phyloP scores from a whole-genome alignment of 2,797 vertebrate genomes.

The Meriones psammophilus region DNA sequence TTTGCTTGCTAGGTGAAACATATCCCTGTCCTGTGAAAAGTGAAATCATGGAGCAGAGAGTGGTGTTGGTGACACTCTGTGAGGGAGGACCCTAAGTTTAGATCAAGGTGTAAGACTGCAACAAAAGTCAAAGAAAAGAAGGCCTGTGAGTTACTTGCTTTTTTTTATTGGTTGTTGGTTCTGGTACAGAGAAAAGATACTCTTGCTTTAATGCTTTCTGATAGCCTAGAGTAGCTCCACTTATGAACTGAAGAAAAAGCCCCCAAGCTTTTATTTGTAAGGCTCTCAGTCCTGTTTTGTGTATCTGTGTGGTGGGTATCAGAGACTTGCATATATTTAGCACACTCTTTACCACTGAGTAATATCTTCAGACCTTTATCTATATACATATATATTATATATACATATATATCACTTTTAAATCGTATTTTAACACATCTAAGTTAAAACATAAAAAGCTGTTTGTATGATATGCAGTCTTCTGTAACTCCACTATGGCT shows the following conservation, averaged over 20 bases:
- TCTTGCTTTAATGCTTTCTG: background rate
- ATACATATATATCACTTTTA: background rate
- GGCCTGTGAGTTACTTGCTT: background rate
- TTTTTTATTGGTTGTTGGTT: background rate
- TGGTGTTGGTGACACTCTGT: fast-evolving
- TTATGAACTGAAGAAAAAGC: background rate
- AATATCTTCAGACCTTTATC: background rate
- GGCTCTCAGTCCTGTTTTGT: background rate
- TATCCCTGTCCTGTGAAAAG: background rate
- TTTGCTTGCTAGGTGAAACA: background rate
- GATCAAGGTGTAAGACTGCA: background rate
- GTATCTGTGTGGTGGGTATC: background rate
- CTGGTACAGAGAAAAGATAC: background rate
- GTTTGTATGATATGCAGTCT: background rate
- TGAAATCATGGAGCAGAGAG: background rate
- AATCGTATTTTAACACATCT: background rate
- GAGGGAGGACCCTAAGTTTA: too few relatives aligned
- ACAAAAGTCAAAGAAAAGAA: background rate
- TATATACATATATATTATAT: background rate
- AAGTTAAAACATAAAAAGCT: background rate
- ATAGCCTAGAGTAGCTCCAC: background rate
- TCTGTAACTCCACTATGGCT: background rate
- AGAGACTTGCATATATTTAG: background rate
- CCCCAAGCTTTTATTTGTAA: background rate
- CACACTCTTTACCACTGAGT: background rate